Conservation (phyloP, 2,888 invertebrate genomes). For the Cactoblastis cactorum region DNA sequence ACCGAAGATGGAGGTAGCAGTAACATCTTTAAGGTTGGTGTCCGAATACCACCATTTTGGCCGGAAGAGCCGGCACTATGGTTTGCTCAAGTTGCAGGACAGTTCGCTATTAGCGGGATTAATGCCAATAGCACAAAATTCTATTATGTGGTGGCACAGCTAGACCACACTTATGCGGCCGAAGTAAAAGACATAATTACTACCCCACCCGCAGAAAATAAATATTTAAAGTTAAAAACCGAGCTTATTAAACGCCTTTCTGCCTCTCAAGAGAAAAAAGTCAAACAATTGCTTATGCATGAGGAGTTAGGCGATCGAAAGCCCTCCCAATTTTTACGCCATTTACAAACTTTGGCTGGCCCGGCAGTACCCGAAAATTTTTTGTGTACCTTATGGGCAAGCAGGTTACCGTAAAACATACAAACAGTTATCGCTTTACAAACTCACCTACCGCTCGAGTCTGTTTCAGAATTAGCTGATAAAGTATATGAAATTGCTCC, state of each 20-base stretch:
- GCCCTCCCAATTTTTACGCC: slow-evolving; percentile 22
- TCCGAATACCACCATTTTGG: slow-evolving; percentile 23
- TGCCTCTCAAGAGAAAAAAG: slow-evolving; percentile 19
- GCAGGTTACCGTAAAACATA: slow-evolving; percentile 16
- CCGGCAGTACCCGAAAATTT: slow-evolving; percentile 15
- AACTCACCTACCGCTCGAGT: slow-evolving; percentile 6
- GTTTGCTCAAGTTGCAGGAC: slow-evolving; percentile 27
- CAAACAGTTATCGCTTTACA: slow-evolving; percentile 20
- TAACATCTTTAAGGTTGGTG: no score
- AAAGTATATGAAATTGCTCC: slow-evolving; percentile 18
- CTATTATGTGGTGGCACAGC: slow-evolving; percentile 19
- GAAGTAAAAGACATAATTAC: slow-evolving; percentile 25
- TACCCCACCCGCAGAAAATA: slow-evolving; percentile 19
- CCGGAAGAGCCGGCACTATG: slow-evolving; percentile 29
- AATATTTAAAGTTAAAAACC: slow-evolving; percentile 19
- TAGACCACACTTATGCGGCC: slow-evolving; percentile 20
- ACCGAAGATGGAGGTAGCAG: no score
- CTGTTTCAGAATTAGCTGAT: slow-evolving; percentile 18
- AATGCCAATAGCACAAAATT: slow-evolving; percentile 25
- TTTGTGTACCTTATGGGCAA: slow-evolving; percentile 15
- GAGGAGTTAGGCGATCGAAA: slow-evolving; percentile 23
- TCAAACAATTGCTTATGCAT: slow-evolving; percentile 20
- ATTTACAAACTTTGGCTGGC: slow-evolving; percentile 14
- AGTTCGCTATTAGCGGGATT: slow-evolving; percentile 24
- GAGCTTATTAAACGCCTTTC: slow-evolving; percentile 22